Evolutionary conservation across 2,888 invertebrate genomes (phyloP), one percentile per base, ranked within the genome.

Genomic region (Dioctria linearis): DNA sequence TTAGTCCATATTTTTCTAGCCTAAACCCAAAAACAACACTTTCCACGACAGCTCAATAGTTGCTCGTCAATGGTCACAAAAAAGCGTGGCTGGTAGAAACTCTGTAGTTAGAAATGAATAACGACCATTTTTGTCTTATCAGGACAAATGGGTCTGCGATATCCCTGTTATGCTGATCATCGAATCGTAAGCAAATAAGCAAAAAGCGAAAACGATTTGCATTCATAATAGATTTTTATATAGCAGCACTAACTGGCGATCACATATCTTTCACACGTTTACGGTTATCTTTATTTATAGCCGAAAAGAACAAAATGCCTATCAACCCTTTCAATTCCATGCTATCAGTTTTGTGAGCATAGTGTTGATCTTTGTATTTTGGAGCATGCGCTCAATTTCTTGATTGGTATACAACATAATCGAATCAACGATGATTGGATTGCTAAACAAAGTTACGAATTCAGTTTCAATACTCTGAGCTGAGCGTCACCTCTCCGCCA

Each of bases 201-300:
- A 25, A 25, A 25, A 25, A 25, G 2, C 25, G 25, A 25, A 25
- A 25, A 25, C 1, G 25, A 25, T 25, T 25, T 25, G 25, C 25
- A 25, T 25, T 25, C 25, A 25, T 25, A 25, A 25, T 2, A 25
- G n/a, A n/a, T n/a, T n/a, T n/a, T n/a, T 13, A 59, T 46, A 61
- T 76, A 49, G 59, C 57, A n/a, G 75, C 57, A 59, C 42, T 75
- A 75, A 75, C 57, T 57, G 57, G 59, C 25, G 61, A 59, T 59
- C 61, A 76, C 76, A 76, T 76, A 59, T 76, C 76, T 43, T 76
- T 76, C 46, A 43, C 46, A 43, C 76, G 54, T 76, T 61, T 61
- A 59, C 39, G 76, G 37, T 76, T 75, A 6, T 59, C 42, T 75
- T 75, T 75, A 61, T 61, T 76, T 61, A 76, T 46, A 61, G 61